Conservation (phyloP, 2,113 vertebrate genomes). For the Poecile atricapillus region DNA sequence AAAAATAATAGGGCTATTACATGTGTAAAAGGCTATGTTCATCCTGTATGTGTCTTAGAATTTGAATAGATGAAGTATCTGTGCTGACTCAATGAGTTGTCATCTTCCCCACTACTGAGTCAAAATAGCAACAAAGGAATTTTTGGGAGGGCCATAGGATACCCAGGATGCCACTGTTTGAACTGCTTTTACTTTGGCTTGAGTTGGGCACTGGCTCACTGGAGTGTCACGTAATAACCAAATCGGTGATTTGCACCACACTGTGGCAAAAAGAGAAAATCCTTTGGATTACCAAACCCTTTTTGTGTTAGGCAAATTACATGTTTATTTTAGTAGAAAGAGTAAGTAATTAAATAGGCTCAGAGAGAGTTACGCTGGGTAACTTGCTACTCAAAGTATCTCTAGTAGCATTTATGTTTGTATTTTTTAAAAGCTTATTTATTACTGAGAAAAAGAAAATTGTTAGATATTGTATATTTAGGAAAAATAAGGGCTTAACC, state of each 20-base stretch:
- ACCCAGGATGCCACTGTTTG: not conserved
- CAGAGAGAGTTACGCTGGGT: not conserved
- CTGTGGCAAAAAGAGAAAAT: not conserved
- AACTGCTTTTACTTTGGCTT: not conserved
- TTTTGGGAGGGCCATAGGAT: not conserved
- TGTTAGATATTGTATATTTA: not conserved
- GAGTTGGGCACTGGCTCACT: not conserved
- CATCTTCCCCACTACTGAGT: not conserved
- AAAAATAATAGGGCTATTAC: not conserved
- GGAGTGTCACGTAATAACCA: not conserved
- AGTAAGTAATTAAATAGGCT: not conserved
- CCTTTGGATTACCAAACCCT: not conserved
- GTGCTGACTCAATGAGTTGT: not conserved
- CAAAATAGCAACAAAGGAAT: not conserved
- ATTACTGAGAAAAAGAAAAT: not conserved
- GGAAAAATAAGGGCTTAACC: not conserved
- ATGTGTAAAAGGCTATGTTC: not conserved
- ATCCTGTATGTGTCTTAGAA: not conserved
- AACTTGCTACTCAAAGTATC: not conserved
- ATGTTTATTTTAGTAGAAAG: not conserved
- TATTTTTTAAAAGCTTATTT: not conserved
- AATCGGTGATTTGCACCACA: not conserved
- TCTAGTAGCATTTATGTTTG: not conserved
- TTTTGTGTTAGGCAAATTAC: not conserved
- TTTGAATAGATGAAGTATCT: not conserved